phyloP scores from a whole-genome alignment of 2,888 invertebrate genomes.

The Candidula unifasciata region DNA sequence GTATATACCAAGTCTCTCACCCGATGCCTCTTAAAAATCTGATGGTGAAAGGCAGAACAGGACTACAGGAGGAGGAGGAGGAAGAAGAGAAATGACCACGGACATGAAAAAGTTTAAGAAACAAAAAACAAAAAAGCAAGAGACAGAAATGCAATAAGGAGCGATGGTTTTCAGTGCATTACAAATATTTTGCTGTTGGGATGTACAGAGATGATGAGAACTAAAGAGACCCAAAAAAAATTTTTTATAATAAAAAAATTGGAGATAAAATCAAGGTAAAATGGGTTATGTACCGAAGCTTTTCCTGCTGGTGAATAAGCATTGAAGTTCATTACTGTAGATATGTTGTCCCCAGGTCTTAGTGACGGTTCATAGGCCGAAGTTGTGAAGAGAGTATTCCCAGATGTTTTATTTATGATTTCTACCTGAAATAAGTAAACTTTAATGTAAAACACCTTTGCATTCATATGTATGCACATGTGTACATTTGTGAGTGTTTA shows the following conservation, averaged over 20 bases:
- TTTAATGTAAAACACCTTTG: not conserved
- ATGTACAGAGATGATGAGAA: not conserved
- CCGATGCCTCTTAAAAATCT: too few relatives aligned
- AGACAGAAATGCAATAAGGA: too few relatives aligned
- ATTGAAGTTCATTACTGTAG: conserved; percentile 62
- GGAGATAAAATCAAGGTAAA: not conserved
- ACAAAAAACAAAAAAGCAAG: too few relatives aligned
- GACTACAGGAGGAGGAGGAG: too few relatives aligned
- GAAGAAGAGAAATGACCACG: not conserved
- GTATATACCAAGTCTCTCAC: too few relatives aligned
- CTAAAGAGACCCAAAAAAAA: not conserved
- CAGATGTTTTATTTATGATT: conserved; percentile 40
- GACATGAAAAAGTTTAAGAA: too few relatives aligned
- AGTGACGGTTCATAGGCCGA: conserved; percentile 55
- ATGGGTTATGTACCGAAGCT: conserved; percentile 54
- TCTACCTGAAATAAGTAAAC: conserved; percentile 39
- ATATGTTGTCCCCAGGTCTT: conserved; percentile 57
- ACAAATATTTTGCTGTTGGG: too few relatives aligned
- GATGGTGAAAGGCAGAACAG: too few relatives aligned
- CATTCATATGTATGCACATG: too few relatives aligned
- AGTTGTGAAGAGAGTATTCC: conserved; percentile 50
- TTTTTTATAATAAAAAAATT: not conserved
- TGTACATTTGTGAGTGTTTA: too few relatives aligned
- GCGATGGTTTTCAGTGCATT: too few relatives aligned
- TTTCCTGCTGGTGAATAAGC: conserved; percentile 62